Conservation (phyloP, 2,797 vertebrate genomes). For the Malurus leucopterus region DNA sequence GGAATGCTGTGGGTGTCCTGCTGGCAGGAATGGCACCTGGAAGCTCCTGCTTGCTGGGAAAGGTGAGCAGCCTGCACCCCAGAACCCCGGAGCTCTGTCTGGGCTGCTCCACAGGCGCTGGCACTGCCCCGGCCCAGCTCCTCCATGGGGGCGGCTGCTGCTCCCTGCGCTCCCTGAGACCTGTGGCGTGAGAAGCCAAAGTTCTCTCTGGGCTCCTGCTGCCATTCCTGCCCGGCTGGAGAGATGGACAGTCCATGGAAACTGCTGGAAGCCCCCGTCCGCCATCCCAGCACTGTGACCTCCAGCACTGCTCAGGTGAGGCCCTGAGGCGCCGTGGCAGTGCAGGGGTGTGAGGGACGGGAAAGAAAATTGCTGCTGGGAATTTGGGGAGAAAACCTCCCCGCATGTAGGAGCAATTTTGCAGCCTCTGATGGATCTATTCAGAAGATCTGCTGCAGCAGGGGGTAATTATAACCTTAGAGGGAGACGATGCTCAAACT, state of each 20-base stretch:
- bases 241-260: accelerated
- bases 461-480: background rate
- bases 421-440: background rate
- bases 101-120: accelerated
- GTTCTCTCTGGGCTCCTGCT: accelerated
- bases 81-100: no score
- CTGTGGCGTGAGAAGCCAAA: accelerated
- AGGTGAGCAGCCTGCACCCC: accelerated
- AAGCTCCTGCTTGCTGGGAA: accelerated
- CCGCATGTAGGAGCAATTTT: background rate
- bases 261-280: background rate
- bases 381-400: background rate
- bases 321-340: accelerated
- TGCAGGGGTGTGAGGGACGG: accelerated
- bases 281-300: accelerated
- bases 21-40: background rate
- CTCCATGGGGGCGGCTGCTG: accelerated
- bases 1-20: accelerated
- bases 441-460: background rate
- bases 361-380: accelerated
- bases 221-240: accelerated
- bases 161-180: no score
- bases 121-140: accelerated
- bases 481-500: background rate
- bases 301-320: background rate